Evolutionary conservation across 2,888 invertebrate species (phyloP).

Genomic region (Dioctria linearis): DNA sequence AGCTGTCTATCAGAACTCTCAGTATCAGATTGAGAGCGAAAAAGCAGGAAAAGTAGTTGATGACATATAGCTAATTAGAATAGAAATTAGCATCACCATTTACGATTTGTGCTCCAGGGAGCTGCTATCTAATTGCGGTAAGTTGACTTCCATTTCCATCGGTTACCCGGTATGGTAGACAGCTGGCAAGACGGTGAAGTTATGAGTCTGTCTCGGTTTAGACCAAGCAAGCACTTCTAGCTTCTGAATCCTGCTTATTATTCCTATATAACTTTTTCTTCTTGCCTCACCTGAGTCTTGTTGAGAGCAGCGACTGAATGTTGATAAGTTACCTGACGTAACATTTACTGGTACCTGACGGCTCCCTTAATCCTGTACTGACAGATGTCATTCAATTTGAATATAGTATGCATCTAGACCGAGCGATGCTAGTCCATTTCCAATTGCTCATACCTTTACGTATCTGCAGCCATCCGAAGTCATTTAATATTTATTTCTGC

Average conservation of each 20-base stretch:
- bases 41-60: constrained; percentile 1
- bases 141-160: constrained; percentile 12
- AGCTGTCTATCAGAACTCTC: constrained; percentile 25
- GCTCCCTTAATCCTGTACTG: constrained; percentile 44
- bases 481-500: constrained; percentile 21
- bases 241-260: background rate
- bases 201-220: constrained; percentile 20
- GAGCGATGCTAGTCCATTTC: constrained; percentile 21
- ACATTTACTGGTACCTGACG: constrained; percentile 32
- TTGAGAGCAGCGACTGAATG: constrained; percentile 1
- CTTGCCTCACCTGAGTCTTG: background rate
- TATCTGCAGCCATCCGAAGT: constrained; percentile 1
- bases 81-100: constrained; percentile 52
- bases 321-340: constrained; percentile 32
- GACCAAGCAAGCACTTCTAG: constrained; percentile 17
- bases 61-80: constrained; percentile 51
- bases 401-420: constrained; percentile 48
- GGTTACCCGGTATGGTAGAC: constrained; percentile 9
- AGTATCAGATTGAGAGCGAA: background rate
- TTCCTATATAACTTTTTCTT: background rate
- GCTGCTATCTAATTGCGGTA: constrained; percentile 26
- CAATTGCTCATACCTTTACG: background rate
- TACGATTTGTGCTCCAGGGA: constrained; percentile 25
- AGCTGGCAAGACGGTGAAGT: constrained; percentile 19
- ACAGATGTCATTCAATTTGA: constrained; percentile 56